Base-by-base conservation (phyloP, 2,888 invertebrate species). In the Oasisia sp. region DNA sequence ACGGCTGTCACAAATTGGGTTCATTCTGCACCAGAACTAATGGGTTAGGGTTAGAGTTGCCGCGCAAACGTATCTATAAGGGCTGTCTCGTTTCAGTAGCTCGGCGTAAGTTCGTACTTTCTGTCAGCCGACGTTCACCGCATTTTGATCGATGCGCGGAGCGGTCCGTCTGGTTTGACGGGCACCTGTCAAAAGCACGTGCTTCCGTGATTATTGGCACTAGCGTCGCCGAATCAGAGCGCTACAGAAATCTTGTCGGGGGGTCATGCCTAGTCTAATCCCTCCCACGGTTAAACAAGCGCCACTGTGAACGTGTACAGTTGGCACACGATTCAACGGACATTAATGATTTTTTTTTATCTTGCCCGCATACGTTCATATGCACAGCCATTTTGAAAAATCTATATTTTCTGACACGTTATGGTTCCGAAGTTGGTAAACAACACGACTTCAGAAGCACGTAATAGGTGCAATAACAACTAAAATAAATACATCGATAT, bases 181-280 rank as follows among this genome's bases (percentile, higher is more conserved):
- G 74, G 27, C 74, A 74, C 74, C 74, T 74, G 74, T 74, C 74
- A 74, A 74, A 74, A 74, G 74, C 74, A 74, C 74, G 74, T 74
- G 74, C 74, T 27, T 74, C n/a, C 7, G 19, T n/a, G 7, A 74
- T 74, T 74, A 74, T 74, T 74, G 74, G 74, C 74, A 74, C 74
- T 74, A 74, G 74, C 74, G n/a, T 74, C 27, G 74, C 74, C 74
- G 74, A 74, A 74, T 74, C 74, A 74, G 74, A 74, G 74, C 74
- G 19, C 74, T 74, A 19, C 74, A 74, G 19, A 74, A 19, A 27
- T 74, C 74, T 74, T 74, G 74, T n/a, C 74, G 74, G 74, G 38
- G 38, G 74, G 74, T 74, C 74, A 74, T 74, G n/a, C n/a, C 74
- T 27, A 74, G 74, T 74, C 74, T 74, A 74, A 74, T 27, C n/a